Percentiles rank a stretch among this genome's conserved stretches.
These are phyloP conservation scores for Plecotus auritus DNA, from an alignment of 2,113 vertebrate genomes.

Conservation along the genomic window DNA sequence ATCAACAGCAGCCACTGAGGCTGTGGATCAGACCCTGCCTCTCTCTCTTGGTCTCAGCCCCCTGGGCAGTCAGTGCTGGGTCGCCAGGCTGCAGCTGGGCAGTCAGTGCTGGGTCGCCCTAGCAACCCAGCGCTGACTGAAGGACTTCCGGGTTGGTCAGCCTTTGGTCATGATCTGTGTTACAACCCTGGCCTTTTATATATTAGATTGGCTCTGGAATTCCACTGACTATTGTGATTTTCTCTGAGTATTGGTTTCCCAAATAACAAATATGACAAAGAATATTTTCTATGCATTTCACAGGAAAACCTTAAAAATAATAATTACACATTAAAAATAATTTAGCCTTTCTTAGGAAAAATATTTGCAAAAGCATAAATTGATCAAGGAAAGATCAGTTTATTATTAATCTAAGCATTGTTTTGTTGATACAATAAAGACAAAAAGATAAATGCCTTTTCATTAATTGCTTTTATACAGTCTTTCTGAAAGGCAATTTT, in stretches of 20 bases:
- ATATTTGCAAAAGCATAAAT: neutral
- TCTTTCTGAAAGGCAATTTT: neutral
- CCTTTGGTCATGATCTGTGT: no score
- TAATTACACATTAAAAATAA: neutral
- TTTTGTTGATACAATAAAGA: neutral
- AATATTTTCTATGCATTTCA: neutral
- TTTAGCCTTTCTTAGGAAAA: neutral
- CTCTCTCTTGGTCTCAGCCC: no score
- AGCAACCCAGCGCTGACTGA: no score
- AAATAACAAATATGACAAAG: neutral
- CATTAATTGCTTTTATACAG: neutral
- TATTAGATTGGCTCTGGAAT: neutral
- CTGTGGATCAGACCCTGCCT: no score
- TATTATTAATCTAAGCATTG: neutral
- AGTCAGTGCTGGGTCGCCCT: no score
- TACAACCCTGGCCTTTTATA: no score
- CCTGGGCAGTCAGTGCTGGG: no score
- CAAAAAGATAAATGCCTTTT: neutral
- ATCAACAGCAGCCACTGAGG: no score
- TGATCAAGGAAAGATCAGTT: neutral
- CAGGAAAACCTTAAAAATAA: neutral
- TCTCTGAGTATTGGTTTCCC: neutral
- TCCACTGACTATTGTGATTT: neutral
- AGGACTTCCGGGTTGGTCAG: no score
- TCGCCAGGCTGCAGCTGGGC: no score